Percentiles rank a stretch among this genome's conserved stretches.
Conservation (phyloP, 2,797 vertebrate genomes). For the Pseudomugil gertrudae region DNA sequence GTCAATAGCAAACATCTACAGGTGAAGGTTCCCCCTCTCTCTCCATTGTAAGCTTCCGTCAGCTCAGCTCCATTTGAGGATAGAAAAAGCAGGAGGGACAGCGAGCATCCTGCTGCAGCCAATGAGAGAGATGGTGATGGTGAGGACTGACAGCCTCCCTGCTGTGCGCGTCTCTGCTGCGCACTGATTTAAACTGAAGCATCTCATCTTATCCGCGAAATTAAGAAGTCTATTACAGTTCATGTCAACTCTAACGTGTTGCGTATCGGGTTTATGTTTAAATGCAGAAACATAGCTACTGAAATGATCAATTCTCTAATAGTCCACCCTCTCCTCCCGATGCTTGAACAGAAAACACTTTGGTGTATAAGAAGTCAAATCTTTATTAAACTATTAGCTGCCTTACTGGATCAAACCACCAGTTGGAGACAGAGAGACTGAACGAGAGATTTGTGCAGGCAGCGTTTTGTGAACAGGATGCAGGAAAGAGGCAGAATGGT, state of each 20-base stretch:
- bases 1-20: conserved; percentile 57
- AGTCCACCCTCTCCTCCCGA: too few species aligned
- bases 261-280: neutral
- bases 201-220: conserved; percentile 23
- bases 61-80: conserved; percentile 59
- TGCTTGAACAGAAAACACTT: neutral
- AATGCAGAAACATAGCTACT: neutral
- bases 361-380: conserved; percentile 4
- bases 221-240: neutral
- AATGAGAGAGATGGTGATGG: conserved; percentile 66
- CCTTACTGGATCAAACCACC: conserved; percentile 56
- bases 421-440: conserved; percentile 58
- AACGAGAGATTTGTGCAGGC: conserved; percentile 32
- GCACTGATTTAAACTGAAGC: conserved; percentile 54
- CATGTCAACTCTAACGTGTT: neutral
- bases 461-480: conserved; percentile 19
- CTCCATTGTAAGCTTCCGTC: conserved; percentile 62
- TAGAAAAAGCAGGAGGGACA: conserved; percentile 46
- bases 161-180: conserved; percentile 58
- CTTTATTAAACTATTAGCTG: conserved; percentile 15
- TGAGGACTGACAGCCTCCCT: conserved; percentile 57
- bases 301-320: neutral
- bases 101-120: conserved; percentile 70
- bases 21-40: conserved; percentile 67
- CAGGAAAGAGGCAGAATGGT: conserved; percentile 3